These are phyloP conservation scores for Sycophaga agraensis DNA, from an alignment of 1,140 invertebrate species.

Conservation along the genomic window DNA sequence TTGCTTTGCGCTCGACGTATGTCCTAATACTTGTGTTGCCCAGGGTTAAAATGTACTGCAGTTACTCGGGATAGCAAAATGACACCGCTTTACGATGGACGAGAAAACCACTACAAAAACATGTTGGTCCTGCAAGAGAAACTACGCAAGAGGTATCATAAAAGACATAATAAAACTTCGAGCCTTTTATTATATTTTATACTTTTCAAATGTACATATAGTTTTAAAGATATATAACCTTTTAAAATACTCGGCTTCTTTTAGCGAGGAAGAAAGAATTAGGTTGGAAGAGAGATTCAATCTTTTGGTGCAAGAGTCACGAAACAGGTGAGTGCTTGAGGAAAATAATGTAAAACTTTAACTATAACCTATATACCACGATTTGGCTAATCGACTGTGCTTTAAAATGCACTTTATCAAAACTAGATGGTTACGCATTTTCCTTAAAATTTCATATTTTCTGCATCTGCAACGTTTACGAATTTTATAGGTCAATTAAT, in stretches of 20 bases:
- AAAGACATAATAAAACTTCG: too few relatives aligned
- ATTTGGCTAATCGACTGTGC: too few relatives aligned
- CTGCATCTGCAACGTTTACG: too few relatives aligned
- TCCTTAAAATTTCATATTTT: too few relatives aligned
- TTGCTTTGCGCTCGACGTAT: too few relatives aligned
- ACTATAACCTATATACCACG: too few relatives aligned
- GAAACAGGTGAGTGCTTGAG: conserved; percentile 41
- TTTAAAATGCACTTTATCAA: too few relatives aligned
- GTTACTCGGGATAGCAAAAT: conserved; percentile 26
- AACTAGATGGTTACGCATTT: background rate
- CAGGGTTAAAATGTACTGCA: background rate
- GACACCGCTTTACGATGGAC: conserved; percentile 39
- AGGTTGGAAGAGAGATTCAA: conserved; percentile 51
- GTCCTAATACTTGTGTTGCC: too few relatives aligned
- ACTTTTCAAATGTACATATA: background rate
- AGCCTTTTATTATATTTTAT: background rate
- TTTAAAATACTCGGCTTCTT: conserved; percentile 13
- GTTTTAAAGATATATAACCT: too few relatives aligned
- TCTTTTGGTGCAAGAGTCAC: conserved; percentile 45
- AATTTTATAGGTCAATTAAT: too few relatives aligned
- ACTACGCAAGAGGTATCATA: conserved; percentile 47
- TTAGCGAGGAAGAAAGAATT: conserved; percentile 53
- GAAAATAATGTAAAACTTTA: too few relatives aligned
- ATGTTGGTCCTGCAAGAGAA: conserved; percentile 51
- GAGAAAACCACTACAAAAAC: conserved; percentile 44